These are phyloP conservation scores for Bombus breviceps DNA, from an alignment of 1,140 invertebrate genomes.

Conservation along the genomic window DNA sequence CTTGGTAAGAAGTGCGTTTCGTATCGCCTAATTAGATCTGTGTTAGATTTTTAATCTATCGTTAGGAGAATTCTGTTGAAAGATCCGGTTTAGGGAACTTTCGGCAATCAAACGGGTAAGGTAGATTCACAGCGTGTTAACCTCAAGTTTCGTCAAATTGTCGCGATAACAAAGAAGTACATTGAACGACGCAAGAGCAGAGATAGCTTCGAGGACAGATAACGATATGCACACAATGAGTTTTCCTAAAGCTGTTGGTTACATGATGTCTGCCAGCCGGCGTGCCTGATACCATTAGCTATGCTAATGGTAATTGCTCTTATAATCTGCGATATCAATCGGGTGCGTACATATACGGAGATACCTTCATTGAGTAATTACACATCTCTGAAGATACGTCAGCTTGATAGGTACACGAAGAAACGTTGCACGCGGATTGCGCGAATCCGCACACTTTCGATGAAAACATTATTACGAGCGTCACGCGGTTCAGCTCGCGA, in stretches of 20 bases:
- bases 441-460: constrained; percentile 56
- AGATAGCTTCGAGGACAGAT: neutral
- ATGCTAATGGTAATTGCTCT: constrained; percentile 78
- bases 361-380: constrained; percentile 79
- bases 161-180: neutral
- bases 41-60: neutral
- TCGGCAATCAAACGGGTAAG: neutral
- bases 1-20: neutral
- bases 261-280: constrained; percentile 44
- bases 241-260: constrained; percentile 43
- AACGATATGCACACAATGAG: constrained; percentile 2
- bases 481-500: too few relatives aligned
- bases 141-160: neutral
- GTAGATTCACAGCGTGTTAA: neutral
- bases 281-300: constrained; percentile 75
- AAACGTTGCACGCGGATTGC: constrained; percentile 56
- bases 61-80: neutral
- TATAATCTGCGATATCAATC: constrained; percentile 79
- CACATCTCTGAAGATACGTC: constrained; percentile 74
- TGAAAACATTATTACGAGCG: constrained; percentile 35
- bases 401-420: constrained; percentile 70
- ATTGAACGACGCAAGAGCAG: neutral
- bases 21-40: neutral
- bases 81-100: neutral
- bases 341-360: constrained; percentile 69